Evolutionary conservation across 92 coral and sea anemone species (phyloP), one percentile per base, ranked within the genome.

Genomic region (Bergia sp.): DNA sequence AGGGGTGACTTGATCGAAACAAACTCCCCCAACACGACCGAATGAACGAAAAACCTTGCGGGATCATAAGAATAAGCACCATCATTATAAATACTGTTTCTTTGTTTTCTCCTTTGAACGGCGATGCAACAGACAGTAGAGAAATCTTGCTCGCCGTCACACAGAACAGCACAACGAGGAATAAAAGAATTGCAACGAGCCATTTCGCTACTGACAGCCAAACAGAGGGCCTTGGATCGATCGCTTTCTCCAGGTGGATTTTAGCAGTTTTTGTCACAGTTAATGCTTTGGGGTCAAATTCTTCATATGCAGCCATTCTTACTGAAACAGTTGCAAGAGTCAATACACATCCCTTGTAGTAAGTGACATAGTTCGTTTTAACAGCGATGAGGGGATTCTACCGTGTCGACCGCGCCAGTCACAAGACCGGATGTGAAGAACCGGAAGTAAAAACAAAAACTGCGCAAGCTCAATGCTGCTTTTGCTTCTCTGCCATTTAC

Each of bases 101-200:
- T n/a, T 86, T 80, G 13, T 93, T 80, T 23, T 80, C 67, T 6
- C 53, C 38, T 23, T 37, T 42, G n/a, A 29, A 55, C 29, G 64
- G 49, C 39, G 73, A 44, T 12, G 94, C 98, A 8, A 95, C 95
- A 4, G 94, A 82, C 13, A 95, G 74, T 55, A 93, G 86, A 49
- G 95, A 96, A 38, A 96, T 87, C 85, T 96, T 96, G 90, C 98
- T 96, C 44, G 95, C 91, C 40, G 96, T 94, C 5, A 92, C 93
- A 82, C 98, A 96, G 38, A 88, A 87, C 37, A 96, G 92, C 43
- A 96, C 89, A 23, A 89, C 38, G 21, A 93, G 23, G 40, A 91
- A 89, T 11, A 96, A 75, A 71, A 96, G 91, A 37, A 89, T 81
- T 0, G 98, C 98, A 49, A 93, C 91, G 36, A 92, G 10, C 90